These are phyloP conservation scores for Aphaenogaster ashmeadi DNA, from an alignment of 1,140 invertebrate genomes.

Conservation along the genomic window DNA sequence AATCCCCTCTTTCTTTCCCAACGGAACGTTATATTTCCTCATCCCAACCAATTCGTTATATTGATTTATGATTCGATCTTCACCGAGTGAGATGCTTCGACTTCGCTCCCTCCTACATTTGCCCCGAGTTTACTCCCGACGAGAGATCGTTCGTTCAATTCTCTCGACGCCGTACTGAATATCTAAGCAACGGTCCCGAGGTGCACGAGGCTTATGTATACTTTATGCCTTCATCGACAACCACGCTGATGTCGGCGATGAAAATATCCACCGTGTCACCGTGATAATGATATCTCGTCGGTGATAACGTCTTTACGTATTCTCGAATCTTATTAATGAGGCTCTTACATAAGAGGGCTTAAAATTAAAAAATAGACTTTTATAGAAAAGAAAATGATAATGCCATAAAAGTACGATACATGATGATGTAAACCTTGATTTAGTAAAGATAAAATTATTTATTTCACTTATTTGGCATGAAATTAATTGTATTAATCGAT, in stretches of 20 bases:
- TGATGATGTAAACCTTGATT: neutral
- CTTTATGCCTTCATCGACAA: constrained; percentile 39
- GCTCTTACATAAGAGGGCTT: neutral
- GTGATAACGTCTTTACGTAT: neutral
- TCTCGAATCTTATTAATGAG: neutral
- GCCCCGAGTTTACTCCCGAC: constrained; percentile 42
- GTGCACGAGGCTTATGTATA: constrained; percentile 51
- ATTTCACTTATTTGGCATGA: neutral
- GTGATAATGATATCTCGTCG: constrained; percentile 1
- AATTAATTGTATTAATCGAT: neutral
- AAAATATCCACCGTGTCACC: neutral
- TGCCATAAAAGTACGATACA: neutral
- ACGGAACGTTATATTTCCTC: constrained; percentile 25
- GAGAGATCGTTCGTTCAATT: constrained; percentile 66
- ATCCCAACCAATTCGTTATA: constrained; percentile 56
- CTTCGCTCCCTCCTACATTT: neutral
- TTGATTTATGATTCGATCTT: constrained; percentile 64
- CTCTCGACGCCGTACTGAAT: constrained; percentile 59
- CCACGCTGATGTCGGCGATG: neutral
- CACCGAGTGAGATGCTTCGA: neutral
- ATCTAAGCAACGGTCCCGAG: constrained; percentile 53
- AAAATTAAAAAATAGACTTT: neutral
- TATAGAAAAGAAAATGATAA: neutral
- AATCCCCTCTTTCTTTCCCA: neutral
- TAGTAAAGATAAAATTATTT: neutral